These are phyloP conservation scores for Trichonephila clavata DNA, from an alignment of 1,140 invertebrate genomes.

Conservation along the genomic window DNA sequence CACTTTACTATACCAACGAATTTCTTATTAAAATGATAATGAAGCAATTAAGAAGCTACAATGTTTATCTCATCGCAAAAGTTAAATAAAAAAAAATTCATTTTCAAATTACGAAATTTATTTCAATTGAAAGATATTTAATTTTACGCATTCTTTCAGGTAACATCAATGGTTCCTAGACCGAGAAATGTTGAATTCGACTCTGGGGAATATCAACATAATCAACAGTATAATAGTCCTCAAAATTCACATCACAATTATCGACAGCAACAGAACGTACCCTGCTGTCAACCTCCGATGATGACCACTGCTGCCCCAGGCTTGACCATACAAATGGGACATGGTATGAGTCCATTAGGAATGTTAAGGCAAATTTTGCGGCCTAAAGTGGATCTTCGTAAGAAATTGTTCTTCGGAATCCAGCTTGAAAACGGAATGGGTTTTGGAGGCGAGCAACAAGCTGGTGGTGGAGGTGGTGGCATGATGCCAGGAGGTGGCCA, in stretches of 20 bases:
- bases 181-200: not conserved
- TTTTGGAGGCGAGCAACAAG: conserved; percentile 45
- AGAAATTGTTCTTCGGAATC: conserved; percentile 72
- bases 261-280: not conserved
- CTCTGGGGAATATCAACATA: not conserved
- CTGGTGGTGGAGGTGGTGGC: not conserved
- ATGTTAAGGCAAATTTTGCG: conserved; percentile 49
- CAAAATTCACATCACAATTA: conserved; percentile 2
- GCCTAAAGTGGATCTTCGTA: conserved; percentile 66
- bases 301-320: not conserved
- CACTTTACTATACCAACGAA: no score
- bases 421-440: conserved; percentile 71
- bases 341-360: conserved; percentile 46
- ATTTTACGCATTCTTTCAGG: not conserved
- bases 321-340: conserved; percentile 48
- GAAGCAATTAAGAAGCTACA: no score
- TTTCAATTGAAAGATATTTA: no score
- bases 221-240: not conserved
- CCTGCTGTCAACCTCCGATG: not conserved
- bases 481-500: not conserved
- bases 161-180: not conserved
- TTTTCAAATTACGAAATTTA: no score
- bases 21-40: no score
- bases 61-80: no score
- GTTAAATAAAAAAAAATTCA: no score